Evolutionary conservation across 2,797 vertebrate species (phyloP).

Genomic region (Cyprinodon diabolis): DNA sequence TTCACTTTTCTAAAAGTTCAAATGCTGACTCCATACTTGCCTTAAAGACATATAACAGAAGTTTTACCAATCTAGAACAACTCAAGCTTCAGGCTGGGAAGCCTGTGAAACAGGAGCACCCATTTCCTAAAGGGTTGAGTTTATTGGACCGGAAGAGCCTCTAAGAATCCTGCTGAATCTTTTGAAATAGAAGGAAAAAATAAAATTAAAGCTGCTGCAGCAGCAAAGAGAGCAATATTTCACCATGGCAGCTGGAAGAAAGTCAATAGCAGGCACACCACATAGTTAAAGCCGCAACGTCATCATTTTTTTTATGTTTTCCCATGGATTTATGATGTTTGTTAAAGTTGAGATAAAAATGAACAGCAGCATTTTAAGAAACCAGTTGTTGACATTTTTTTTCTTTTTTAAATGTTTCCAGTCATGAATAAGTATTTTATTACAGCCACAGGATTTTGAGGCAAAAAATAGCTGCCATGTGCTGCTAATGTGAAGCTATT

Average conservation of each 20-base stretch:
- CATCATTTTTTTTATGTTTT: slow-evolving; percentile 1
- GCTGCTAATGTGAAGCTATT: background rate
- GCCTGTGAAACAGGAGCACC: slow-evolving; percentile 65
- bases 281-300: background rate
- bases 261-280: background rate
- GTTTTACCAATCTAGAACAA: slow-evolving; percentile 29
- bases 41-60: background rate
- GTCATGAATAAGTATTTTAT: background rate
- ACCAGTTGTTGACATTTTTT: background rate
- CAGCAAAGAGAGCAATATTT: background rate
- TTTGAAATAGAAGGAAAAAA: slow-evolving; percentile 10
- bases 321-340: background rate
- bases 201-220: background rate
- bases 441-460: background rate
- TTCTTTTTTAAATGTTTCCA: background rate
- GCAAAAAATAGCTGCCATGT: background rate
- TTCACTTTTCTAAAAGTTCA: background rate
- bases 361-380: background rate
- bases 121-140: slow-evolving; percentile 70
- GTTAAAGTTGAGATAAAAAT: background rate
- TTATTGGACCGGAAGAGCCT: slow-evolving; percentile 31
- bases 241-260: background rate
- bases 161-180: slow-evolving; percentile 8
- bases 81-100: slow-evolving; percentile 17
- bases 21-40: background rate